Evolutionary conservation across 2,113 vertebrate species (phyloP), one percentile per base, ranked within the genome.

Genomic region (Rhinichthys klamathensis): DNA sequence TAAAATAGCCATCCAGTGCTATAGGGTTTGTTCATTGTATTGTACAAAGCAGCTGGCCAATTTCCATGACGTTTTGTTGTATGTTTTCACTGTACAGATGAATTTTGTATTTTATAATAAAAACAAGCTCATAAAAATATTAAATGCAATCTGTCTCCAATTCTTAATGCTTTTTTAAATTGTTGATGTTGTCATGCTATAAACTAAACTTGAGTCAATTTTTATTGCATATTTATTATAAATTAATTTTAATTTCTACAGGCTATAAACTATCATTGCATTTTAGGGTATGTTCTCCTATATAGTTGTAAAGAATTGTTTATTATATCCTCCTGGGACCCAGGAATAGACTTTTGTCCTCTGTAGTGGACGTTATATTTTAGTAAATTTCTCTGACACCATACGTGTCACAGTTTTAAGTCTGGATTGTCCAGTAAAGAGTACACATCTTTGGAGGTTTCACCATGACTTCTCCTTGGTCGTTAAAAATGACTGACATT

Each of bases 91-190:
- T 80, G 58, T 65, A 80, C n/a, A 80, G 38, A 63, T 65, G 0
- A n/a, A 60, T 79, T 80, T 80, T 80, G 78, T 80, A 80, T 80
- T 80, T 80, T 80, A 46, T 65, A 46, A 74, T 74, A 63, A 80
- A 61, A 41, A 35, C 21, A 46, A 46, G 3, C 5, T 46, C 25
- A 63, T 27, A 79, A 60, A 63, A 63, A 65, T 18, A 11, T 25
- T 8, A 44, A 44, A 61, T 44, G 56, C 13, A 61, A 18, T n/a
- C 8, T 65, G 13, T 63, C 38, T 70, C 18, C 9, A 9, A 23
- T 27, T 44, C 3, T 11, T 21, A 15, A 72, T 46, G 32, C 18
- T 4, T 23, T 41, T 41, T 70, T 11, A 10, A 10, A 58, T 58
- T 23, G n/a, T 41, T 30, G 27, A 65, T 27, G 4, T 67, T 32